Evolutionary conservation across 1,140 invertebrate genomes (phyloP), one percentile per base, ranked within the genome.

Genomic region (Calosoma granatense): DNA sequence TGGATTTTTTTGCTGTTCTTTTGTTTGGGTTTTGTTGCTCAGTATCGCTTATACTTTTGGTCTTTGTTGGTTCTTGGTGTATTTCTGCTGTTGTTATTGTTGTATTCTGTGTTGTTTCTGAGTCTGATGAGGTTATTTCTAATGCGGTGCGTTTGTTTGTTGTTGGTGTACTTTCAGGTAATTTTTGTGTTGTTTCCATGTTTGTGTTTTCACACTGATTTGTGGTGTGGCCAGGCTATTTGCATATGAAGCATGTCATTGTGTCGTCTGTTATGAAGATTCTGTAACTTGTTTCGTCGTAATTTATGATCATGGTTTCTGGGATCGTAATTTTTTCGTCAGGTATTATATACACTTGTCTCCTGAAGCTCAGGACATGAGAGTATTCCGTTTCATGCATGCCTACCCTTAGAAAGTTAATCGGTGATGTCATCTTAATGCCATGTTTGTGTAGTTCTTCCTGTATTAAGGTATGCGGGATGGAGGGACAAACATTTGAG

Each of bases 401-500:
- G 20, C 57, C 57, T n/a, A 53, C 57, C 56, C 52, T 55, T 12
- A 61, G 53, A 20, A 20, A 51, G 9, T 41, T 36, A 14, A 58
- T 17, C 41, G 51, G 39, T 6, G 59, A 60, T 11, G 26, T 26
- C 41, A 22, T 43, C 23, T 23, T 26, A 14, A 58, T 12, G 15
- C 52, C 52, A 22, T 57, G 12, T 17, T 52, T 56, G 17, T 56
- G 52, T 11, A 63, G 36, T 15, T 19, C 26, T 9, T 53, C 15
- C 22, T 58, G 51, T 21, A 61, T 36, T 0, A 41, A 22, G 20
- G 53, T n/a, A 26, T 63, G 26, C 1, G 58, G 54, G 15, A 60
- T 58, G n/a, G 51, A n/a, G n/a, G 60, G 53, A 20, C 41, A 57
- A 2, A 63, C 60, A 54, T 63, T 63, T 12, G 60, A 61, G 22